A percentile compares a stretch with the other conserved stretches of the same genome.
Evolutionary conservation across 1,140 invertebrate genomes (phyloP).

Genomic region (Copidosoma floridanum): DNA sequence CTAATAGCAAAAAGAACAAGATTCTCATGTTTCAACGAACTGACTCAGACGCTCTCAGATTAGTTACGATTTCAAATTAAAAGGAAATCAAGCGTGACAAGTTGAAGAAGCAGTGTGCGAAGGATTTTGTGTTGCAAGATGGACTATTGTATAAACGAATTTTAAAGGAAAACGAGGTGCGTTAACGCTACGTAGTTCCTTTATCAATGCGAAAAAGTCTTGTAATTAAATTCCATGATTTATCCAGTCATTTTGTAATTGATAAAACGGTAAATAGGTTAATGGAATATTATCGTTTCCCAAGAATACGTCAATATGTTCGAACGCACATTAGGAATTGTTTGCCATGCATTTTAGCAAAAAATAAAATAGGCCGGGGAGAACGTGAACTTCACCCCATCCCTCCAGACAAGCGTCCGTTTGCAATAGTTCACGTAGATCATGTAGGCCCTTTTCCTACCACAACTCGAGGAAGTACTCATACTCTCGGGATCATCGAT

Average conservation of each 20-base stretch:
- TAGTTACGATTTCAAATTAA: neutral
- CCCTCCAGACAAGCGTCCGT: slow-evolving; percentile 22
- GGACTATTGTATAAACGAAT: slow-evolving; percentile 1
- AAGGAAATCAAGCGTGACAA: neutral
- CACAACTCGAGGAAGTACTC: slow-evolving; percentile 26
- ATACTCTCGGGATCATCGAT: slow-evolving; percentile 39
- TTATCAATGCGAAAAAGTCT: slow-evolving; percentile 16
- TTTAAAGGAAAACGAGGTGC: no score
- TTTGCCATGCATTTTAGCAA: slow-evolving; percentile 22
- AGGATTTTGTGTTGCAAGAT: slow-evolving; percentile 10
- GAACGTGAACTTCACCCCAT: slow-evolving; percentile 24
- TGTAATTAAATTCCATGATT: slow-evolving; percentile 18
- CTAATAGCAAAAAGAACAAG: neutral
- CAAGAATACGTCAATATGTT: slow-evolving; percentile 18
- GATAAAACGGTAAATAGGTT: slow-evolving; percentile 17
- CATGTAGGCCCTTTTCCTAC: slow-evolving; percentile 20
- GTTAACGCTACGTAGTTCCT: slow-evolving; percentile 12
- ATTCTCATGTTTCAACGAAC: neutral
- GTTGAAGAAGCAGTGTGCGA: slow-evolving; percentile 1
- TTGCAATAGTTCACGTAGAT: slow-evolving; percentile 24
- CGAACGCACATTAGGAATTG: slow-evolving; percentile 24
- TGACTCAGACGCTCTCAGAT: neutral
- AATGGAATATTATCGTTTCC: neutral
- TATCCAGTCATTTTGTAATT: slow-evolving; percentile 13
- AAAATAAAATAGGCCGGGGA: slow-evolving; percentile 17